Base-by-base conservation (phyloP, 2,888 invertebrate species). In the Drosophila paramelanica region DNA sequence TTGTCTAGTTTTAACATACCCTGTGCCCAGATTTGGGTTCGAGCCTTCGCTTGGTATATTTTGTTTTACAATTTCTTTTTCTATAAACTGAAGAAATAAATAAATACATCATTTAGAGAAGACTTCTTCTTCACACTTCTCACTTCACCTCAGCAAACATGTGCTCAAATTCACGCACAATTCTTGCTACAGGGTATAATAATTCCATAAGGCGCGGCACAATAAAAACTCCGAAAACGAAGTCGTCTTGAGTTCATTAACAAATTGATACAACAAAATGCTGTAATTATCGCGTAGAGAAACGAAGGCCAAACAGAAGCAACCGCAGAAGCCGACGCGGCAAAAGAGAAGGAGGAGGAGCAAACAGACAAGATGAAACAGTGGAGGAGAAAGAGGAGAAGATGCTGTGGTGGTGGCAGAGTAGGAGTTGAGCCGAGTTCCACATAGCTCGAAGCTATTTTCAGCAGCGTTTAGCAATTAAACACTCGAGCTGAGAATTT, bases 181-280 rank as follows among this genome's bases (percentile, higher is more conserved):
- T 53, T 53, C 13, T 42, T 45, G 31, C 23, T 65, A 53, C 14
- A 74, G 68, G 60, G 68, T 74, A 68, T 66, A 50, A 59, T 60
- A 73, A 70, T 71, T 46, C 59, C 62, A 80, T 62, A 80, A 77
- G 42, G 45, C 58, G 50, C 43, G 56, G 42, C 66, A 51, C 38
- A 55, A 27, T 20, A 27, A 65, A 58, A 60, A 58, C 68, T 59
- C 53, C 62, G 49, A 79, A 68, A 69, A 51, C 39, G 42, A 57
- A 67, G 57, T 64, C 77, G 57, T 64, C 77, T 77, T 73, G 67
- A 69, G 78, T 81, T 88, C 85, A 87, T 87, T 87, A 87, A 89
- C 89, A 88, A 87, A 87, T 88, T 87, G 89, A 87, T 87, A 83
- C 78, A 87, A 89, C 89, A 89, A 89, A 89, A 88, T 58, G 79